These are phyloP conservation scores for Archocentrus centrarchus DNA, from an alignment of 2,113 vertebrate genomes.

Conservation along the genomic window DNA sequence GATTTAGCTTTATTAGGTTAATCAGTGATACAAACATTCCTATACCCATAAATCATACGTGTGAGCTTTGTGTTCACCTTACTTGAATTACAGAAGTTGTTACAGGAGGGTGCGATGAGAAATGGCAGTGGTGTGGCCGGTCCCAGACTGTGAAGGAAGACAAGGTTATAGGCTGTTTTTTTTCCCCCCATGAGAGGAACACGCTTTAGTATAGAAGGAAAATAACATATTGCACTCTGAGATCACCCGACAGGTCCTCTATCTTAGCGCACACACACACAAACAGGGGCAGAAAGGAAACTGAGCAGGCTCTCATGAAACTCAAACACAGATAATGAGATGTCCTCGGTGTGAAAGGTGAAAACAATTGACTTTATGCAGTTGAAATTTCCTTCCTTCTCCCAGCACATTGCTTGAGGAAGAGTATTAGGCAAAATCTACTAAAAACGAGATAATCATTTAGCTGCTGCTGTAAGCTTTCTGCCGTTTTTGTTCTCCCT, in stretches of 20 bases:
- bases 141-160: conserved; percentile 43
- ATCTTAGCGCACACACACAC: conserved; percentile 36
- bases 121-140: conserved; percentile 24
- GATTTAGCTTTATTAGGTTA: conserved; percentile 59
- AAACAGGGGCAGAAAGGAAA: conserved; percentile 12
- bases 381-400: conserved; percentile 19
- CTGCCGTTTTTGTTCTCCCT: conserved; percentile 20
- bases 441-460: conserved; percentile 26
- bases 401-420: conserved; percentile 5
- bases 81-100: conserved; percentile 23
- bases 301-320: conserved; percentile 45
- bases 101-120: conserved; percentile 18
- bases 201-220: conserved; percentile 36
- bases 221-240: conserved; percentile 67
- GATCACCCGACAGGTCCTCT: conserved; percentile 64
- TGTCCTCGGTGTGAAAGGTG: conserved; percentile 27
- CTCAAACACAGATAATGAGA: conserved; percentile 57
- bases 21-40: not conserved
- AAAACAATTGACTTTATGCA: conserved; percentile 43
- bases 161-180: conserved; percentile 57
- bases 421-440: conserved; percentile 2
- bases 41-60: not conserved
- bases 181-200: conserved; percentile 37
- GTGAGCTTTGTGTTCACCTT: not conserved
- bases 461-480: conserved; percentile 33